These are phyloP conservation scores for Laothoe populi DNA, from an alignment of 2,888 invertebrate genomes.

Conservation along the genomic window DNA sequence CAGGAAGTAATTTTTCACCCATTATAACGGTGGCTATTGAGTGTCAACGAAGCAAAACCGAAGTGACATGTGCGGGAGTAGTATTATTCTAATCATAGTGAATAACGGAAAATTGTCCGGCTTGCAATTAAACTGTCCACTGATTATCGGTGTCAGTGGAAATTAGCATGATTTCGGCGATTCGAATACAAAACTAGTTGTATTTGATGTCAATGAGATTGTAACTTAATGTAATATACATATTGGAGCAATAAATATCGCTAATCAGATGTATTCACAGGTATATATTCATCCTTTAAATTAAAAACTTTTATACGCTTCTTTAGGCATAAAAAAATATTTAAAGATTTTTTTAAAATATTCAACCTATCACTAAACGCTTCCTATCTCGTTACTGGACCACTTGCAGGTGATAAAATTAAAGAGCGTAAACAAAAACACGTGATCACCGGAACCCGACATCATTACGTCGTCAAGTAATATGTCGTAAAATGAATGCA, in stretches of 20 bases:
- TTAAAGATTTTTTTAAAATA: slow-evolving; percentile 1
- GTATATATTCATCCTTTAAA: neutral
- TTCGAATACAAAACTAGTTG: slow-evolving; percentile 14
- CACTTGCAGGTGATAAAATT: slow-evolving; percentile 13
- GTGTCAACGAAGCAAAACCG: slow-evolving; percentile 54
- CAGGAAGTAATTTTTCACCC: slow-evolving; percentile 38
- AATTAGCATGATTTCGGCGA: slow-evolving; percentile 39
- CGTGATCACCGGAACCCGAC: slow-evolving; percentile 23
- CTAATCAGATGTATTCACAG: neutral
- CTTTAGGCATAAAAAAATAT: neutral
- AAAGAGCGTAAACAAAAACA: slow-evolving; percentile 24
- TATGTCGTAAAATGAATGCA: slow-evolving; percentile 69
- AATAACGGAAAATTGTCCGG: slow-evolving; percentile 53
- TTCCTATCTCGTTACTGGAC: neutral
- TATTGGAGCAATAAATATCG: neutral
- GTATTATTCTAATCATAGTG: slow-evolving; percentile 40
- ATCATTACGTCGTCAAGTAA: slow-evolving; percentile 25
- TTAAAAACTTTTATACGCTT: slow-evolving; percentile 6
- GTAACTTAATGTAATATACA: neutral
- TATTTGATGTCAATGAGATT: neutral
- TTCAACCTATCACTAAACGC: neutral
- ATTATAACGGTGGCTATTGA: slow-evolving; percentile 59
- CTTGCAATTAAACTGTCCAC: slow-evolving; percentile 44
- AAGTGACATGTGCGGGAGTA: slow-evolving; percentile 60
- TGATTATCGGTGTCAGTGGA: slow-evolving; percentile 51